Conservation (phyloP, 2,797 vertebrate genomes). For the Salmo trutta region DNA sequence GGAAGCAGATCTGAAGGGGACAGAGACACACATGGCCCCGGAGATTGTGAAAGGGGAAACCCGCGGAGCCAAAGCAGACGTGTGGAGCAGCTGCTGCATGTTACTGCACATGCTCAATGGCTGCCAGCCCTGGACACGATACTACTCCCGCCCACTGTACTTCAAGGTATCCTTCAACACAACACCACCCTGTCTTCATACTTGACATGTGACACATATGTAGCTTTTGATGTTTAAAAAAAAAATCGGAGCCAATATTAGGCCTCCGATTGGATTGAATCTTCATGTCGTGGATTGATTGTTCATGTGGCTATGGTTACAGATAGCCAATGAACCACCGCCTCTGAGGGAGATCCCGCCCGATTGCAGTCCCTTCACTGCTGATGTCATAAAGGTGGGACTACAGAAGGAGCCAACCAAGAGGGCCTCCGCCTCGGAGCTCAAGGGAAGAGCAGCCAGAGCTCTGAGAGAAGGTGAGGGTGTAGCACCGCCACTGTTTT, state of each 20-base stretch:
- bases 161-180: constrained; percentile 80
- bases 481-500: not conserved
- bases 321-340: constrained; percentile 93
- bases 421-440: constrained; percentile 79
- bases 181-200: not conserved
- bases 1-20: constrained; percentile 79
- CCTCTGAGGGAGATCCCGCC: constrained; percentile 91
- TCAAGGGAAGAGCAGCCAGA: constrained; percentile 73
- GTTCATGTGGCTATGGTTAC: constrained; percentile 31
- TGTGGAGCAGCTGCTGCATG: constrained; percentile 99
- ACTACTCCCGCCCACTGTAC: constrained; percentile 87
- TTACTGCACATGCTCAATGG: constrained; percentile 96
- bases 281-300: not conserved
- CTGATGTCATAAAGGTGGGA: constrained; percentile 82
- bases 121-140: constrained; percentile 93
- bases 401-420: constrained; percentile 87
- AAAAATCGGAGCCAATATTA: not conserved
- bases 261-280: not conserved
- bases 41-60: constrained; percentile 88
- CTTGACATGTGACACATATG: not conserved
- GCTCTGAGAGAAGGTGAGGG: constrained; percentile 85
- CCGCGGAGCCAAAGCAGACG: constrained; percentile 87
- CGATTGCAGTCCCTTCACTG: constrained; percentile 80
- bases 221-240: not conserved
- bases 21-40: constrained; percentile 95